Conservation (phyloP, 2,888 invertebrate species). For the Lutraria lutraria region DNA sequence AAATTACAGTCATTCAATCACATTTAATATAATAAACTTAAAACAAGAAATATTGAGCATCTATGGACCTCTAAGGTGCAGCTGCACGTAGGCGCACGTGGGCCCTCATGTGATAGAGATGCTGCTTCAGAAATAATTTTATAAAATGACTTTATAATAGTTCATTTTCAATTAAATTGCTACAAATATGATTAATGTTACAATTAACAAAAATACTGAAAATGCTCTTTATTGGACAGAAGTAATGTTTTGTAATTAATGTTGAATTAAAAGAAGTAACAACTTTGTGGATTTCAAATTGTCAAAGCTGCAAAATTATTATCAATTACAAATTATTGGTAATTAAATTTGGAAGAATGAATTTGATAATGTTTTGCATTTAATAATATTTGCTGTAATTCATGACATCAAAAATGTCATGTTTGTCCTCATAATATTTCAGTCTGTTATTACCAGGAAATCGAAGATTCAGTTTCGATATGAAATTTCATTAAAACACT, state of each 20-base stretch:
- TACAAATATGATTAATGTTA: background rate
- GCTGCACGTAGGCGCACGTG: background rate
- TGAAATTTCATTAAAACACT: too few species aligned
- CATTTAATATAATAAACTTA: background rate
- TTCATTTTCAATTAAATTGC: conserved; percentile 15
- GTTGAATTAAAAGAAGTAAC: background rate
- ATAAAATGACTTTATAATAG: background rate
- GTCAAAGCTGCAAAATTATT: too few species aligned
- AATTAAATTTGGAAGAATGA: too few species aligned
- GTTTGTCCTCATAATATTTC: too few species aligned
- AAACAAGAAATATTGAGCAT: background rate
- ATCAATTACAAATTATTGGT: too few species aligned
- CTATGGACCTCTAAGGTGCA: background rate
- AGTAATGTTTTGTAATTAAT: background rate
- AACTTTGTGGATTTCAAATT: too few species aligned
- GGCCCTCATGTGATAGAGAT: background rate
- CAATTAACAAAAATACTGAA: background rate
- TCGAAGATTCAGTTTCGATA: too few species aligned
- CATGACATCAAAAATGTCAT: too few species aligned
- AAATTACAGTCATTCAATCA: background rate
- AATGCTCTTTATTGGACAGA: background rate
- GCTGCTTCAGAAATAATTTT: background rate
- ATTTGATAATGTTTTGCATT: too few species aligned
- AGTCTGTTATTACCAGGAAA: too few species aligned
- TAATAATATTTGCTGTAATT: too few species aligned